These are phyloP conservation scores for Apis mellifera DNA, from an alignment of 1,140 invertebrate genomes.

Conservation along the genomic window Amel_HAv3.1 CM009942.2:11017001-11017500, in stretches of 20 bases:
- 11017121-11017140: neutral
- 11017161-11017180: slow-evolving; percentile 36
- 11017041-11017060: neutral
- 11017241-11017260: slow-evolving; percentile 65
- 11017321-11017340: slow-evolving; percentile 59
- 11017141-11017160: neutral
- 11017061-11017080: slow-evolving; percentile 44
- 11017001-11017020: slow-evolving; percentile 37
- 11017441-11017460: neutral
- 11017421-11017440: slow-evolving; percentile 9
- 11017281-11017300: slow-evolving; percentile 69
- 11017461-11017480: too few relatives aligned
- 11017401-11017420: too few relatives aligned
- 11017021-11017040: neutral
- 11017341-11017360: slow-evolving; percentile 69
- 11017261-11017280: slow-evolving; percentile 68
- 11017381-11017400: neutral
- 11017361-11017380: slow-evolving; percentile 52
- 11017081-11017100: slow-evolving; percentile 19
- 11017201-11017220: slow-evolving; percentile 28
- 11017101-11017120: slow-evolving; percentile 40
- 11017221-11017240: slow-evolving; percentile 55
- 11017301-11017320: slow-evolving; percentile 63
- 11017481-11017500: neutral
- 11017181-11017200: slow-evolving; percentile 52